A percentile compares a stretch with the other conserved stretches of the same genome.
Conservation (phyloP, 2,113 vertebrate genomes). For the Erythrolamprus reginae region DNA sequence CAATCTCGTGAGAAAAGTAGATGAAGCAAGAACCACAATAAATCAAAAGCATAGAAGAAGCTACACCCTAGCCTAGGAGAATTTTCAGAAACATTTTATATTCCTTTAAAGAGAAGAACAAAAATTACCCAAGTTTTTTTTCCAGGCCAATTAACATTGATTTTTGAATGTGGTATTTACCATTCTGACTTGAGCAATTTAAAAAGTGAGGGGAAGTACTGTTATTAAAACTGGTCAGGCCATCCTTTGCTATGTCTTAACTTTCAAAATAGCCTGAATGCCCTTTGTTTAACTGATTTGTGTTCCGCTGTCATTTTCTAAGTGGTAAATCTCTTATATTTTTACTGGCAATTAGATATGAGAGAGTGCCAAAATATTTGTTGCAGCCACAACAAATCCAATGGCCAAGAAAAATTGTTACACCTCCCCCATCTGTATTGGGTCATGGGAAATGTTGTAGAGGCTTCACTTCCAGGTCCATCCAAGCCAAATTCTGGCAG, state of each 20-base stretch:
- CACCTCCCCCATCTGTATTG: slow-evolving; percentile 49
- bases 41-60: background rate
- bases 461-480: slow-evolving; percentile 32
- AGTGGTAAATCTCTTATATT: slow-evolving; percentile 55
- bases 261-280: slow-evolving; percentile 41
- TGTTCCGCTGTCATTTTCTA: slow-evolving; percentile 59
- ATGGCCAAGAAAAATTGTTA: slow-evolving; percentile 59
- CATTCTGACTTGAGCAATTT: background rate
- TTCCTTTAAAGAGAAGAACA: background rate
- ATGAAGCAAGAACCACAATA: background rate
- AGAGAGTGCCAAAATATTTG: slow-evolving; percentile 58
- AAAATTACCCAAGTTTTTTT: background rate
- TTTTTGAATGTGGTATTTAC: background rate
- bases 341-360: slow-evolving; percentile 58
- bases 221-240: slow-evolving; percentile 11
- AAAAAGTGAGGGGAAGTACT: background rate
- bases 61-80: slow-evolving; percentile 15
- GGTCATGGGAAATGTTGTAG: slow-evolving; percentile 52
- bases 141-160: background rate
- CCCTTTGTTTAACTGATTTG: slow-evolving; percentile 53
- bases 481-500: slow-evolving; percentile 34
- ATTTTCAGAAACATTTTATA: slow-evolving; percentile 1
- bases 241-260: slow-evolving; percentile 28
- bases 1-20: background rate
- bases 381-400: slow-evolving; percentile 52